Conservation (phyloP, 2,113 vertebrate species). For the Pterocles orientalis region DNA sequence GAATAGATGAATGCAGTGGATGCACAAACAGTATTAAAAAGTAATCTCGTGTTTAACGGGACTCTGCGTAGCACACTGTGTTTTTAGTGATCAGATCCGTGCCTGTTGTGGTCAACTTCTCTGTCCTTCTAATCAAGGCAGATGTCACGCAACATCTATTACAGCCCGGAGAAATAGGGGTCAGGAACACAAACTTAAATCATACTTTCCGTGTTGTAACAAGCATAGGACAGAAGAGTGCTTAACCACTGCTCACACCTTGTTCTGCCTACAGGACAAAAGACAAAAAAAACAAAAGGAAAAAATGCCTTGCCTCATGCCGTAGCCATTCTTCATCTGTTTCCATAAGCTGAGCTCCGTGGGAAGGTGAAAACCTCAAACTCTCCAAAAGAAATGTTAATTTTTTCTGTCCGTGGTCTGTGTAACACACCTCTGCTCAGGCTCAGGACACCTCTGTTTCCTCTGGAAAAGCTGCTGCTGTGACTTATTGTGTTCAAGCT, state of each 20-base stretch:
- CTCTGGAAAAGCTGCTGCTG: not conserved
- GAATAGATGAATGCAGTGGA: not conserved
- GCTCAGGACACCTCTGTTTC: not conserved
- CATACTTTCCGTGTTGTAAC: not conserved
- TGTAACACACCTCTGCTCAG: not conserved
- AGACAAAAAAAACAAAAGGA: not conserved
- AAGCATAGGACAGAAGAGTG: not conserved
- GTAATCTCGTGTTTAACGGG: not conserved
- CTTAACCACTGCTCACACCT: not conserved
- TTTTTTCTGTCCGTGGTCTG: not conserved
- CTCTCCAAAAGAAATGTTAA: not conserved
- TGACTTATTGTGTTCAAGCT: not conserved
- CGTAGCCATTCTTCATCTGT: not conserved
- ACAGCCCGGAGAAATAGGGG: not conserved
- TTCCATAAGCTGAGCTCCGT: not conserved
- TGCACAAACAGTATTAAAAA: not conserved
- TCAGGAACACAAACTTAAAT: not conserved
- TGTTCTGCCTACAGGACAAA: not conserved
- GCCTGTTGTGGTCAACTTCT: not conserved
- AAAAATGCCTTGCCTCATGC: not conserved
- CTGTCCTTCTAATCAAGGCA: not conserved
- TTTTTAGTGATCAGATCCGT: not conserved
- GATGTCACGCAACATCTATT: rapidly evolving
- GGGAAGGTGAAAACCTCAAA: not conserved
- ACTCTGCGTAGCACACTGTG: not conserved